Evolutionary conservation across 2,797 vertebrate genomes (phyloP), one percentile per base, ranked within the genome.

Genomic region (Echeneis naucrates): DNA sequence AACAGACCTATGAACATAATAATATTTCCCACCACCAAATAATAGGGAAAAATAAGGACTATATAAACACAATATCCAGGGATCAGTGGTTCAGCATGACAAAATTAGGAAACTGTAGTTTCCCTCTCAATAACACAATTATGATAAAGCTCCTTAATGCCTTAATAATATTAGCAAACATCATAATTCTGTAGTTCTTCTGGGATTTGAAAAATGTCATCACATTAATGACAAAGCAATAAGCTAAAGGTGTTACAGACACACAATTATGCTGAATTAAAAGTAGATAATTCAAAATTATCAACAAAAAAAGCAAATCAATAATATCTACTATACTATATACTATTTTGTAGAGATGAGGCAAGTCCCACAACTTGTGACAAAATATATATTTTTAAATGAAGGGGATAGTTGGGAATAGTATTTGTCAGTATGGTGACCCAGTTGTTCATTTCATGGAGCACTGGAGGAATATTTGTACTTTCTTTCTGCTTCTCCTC

Each of bases 401-500:
- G 13, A 62, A 44, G 1, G 10, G 32, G 26, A 68, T 6, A 19
- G 2, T 52, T 26, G 40, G 8, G 9, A 56, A 65, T 26, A 0
- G 12, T 26, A 23, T 23, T 5, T 17, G 13, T 19, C 57, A 19
- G 8, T 35, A 27, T 4, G 24, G 19, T 47, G 23, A 9, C 45
- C 66, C 52, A 63, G n/a, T 17, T 37, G 40, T 35, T 62, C 27
- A 50, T 63, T 51, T 56, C 23, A 47, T 1, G 35, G 38, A 6
- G 37, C 51, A 19, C 2, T 47, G 33, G 21, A 57, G 10, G 13
- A n/a, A 27, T 53, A 26, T 72, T 66, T 71, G 19, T 21, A 45
- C 37, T 63, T 66, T 23, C 17, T 23, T 21, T 52, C n/a, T 53
- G 52, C 21, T 69, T 67, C 47, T 59, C 54, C 62, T 72, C 54